A percentile compares a stretch with the other conserved stretches of the same genome.
Conservation (phyloP, 2,113 vertebrate genomes). For the Halichoeres trimaculatus region DNA sequence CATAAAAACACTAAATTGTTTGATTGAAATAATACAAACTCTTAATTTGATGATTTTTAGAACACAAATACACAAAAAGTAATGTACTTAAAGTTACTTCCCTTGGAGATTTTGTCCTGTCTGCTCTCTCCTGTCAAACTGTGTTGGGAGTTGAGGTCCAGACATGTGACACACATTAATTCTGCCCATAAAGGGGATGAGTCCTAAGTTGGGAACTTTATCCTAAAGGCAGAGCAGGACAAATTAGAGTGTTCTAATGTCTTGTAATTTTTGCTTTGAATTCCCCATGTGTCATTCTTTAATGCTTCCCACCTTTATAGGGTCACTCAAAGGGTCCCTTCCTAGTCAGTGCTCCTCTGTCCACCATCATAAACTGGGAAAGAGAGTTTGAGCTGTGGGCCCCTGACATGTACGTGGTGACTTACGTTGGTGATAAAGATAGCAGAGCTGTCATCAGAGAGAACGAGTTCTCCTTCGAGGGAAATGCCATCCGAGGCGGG, state of each 20-base stretch:
- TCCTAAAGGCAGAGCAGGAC: conserved; percentile 71
- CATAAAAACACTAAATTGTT: not conserved
- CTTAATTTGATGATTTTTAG: not conserved
- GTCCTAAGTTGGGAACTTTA: conserved; percentile 55
- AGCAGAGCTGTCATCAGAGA: conserved; percentile 97
- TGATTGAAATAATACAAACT: not conserved
- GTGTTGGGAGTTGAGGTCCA: conserved; percentile 42
- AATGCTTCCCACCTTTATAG: conserved; percentile 68
- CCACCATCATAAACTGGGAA: conserved; percentile 99
- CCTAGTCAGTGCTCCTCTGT: conserved; percentile 95
- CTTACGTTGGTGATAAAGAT: conserved; percentile 96
- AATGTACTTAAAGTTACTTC: not conserved
- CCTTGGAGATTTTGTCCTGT: conserved; percentile 40
- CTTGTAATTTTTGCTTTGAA: not conserved
- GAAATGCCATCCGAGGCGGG: conserved; percentile 95
- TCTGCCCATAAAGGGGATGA: conserved; percentile 67
- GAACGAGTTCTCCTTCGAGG: conserved; percentile 97
- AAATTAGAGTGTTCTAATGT: conserved; percentile 1
- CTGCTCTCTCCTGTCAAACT: conserved; percentile 45
- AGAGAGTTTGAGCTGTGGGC: conserved; percentile 99
- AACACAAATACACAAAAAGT: not conserved
- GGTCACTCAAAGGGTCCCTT: conserved; percentile 98
- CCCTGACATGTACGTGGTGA: conserved; percentile 98
- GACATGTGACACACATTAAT: conserved; percentile 67
- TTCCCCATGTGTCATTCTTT: not conserved